Evolutionary conservation across 2,888 invertebrate species (phyloP).

Genomic region (Iselma pallidipennis): DNA sequence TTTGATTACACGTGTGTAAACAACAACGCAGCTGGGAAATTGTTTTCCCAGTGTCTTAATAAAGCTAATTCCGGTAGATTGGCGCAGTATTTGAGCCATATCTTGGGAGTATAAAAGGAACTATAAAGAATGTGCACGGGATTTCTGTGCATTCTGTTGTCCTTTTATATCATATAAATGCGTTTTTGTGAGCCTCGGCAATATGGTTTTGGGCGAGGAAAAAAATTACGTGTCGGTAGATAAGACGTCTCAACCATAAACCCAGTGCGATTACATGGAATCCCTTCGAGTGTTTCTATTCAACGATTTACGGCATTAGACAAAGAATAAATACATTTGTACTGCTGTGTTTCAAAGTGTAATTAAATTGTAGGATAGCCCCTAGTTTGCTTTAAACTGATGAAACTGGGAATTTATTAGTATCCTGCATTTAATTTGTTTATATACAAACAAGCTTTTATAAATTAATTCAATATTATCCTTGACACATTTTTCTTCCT

Average conservation of each 20-base stretch:
- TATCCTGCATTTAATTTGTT: not conserved
- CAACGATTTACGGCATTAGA: conserved; percentile 8
- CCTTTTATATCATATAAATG: conserved; percentile 11
- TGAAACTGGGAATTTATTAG: not conserved
- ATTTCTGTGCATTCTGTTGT: conserved; percentile 8
- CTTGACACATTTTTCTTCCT: too few species aligned
- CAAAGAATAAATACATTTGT: conserved; percentile 6
- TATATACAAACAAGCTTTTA: too few species aligned
- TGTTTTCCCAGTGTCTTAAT: not conserved
- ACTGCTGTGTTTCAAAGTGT: conserved; percentile 2
- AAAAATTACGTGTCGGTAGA: conserved; percentile 26
- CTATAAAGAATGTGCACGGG: conserved; percentile 7
- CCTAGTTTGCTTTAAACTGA: not conserved
- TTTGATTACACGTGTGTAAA: not conserved
- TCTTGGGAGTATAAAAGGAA: too few species aligned
- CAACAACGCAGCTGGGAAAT: not conserved
- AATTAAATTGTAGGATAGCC: conserved; percentile 4
- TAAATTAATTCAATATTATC: too few species aligned
- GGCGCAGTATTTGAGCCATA: not conserved
- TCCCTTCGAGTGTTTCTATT: conserved; percentile 15
- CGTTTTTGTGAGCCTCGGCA: conserved; percentile 20
- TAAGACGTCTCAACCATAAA: conserved; percentile 27
- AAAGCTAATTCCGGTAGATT: conserved; percentile 11
- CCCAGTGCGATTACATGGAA: conserved; percentile 23
- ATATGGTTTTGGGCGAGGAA: too few species aligned